Base-by-base conservation (phyloP, 2,797 vertebrate genomes). In the Miichthys miiuy region DNA sequence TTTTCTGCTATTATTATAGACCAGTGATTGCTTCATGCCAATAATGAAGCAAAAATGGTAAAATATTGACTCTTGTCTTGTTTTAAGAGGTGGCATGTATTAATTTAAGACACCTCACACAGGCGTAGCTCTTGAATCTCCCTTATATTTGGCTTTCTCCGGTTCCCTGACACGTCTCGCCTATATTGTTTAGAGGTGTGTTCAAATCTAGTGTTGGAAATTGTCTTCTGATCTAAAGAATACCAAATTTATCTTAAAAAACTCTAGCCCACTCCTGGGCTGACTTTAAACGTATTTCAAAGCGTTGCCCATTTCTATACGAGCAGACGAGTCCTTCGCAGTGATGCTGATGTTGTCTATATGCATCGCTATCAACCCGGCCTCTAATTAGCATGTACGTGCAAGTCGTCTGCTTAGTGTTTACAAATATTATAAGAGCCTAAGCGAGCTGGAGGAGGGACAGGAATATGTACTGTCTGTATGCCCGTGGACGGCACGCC, bases 271-370 rank as follows among this genome's bases (percentile, higher is more conserved):
- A 4, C 55, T 21, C 13, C 57, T 52, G 17, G 18, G 2, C 27
- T 50, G 13, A 55, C 30, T 41, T 58, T 38, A 21, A 64, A 51
- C 69, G 27, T 0, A 20, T 68, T 47, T 71, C 38, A 54, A 34
- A 44, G 51, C 14, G 6, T 50, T 72, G 2, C 18, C 41, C 18
- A 14, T 54, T 62, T 51, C 17, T 42, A 1, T 25, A 52, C 47
- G 48, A 18, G 34, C 50, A 70, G 34, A 17, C 13, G 4, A 54
- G 21, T 5, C 23, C n/a, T 67, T 44, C 56, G 41, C 21, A 27
- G 60, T 13, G 61, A 71, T 65, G 25, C 44, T n/a, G 38, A 72
- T 66, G 16, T 68, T 72, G 66, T 62, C 69, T 69, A 13, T 72
- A 48, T 69, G 48, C 57, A 68, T 64, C 48, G 23, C 23, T 46